phyloP scores from a whole-genome alignment of 1,140 invertebrate genomes.

The Heliconius hermathena region DNA sequence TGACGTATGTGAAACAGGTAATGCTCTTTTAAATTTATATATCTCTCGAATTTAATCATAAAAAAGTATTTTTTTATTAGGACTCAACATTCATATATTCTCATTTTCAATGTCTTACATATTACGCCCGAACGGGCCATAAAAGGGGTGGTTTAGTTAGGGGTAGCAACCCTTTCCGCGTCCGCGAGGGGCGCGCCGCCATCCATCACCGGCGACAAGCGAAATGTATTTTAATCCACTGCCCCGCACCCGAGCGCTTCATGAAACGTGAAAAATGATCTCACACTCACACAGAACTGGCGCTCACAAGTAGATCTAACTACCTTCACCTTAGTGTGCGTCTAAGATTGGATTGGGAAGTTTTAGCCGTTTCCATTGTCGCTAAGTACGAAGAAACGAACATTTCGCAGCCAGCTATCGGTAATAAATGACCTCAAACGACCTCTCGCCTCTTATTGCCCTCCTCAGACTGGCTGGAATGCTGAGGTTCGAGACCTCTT shows the following conservation, averaged over 20 bases:
- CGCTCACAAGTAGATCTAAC: constrained; percentile 36
- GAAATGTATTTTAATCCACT: constrained; percentile 81
- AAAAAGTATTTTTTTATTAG: background rate
- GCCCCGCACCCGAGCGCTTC: constrained; percentile 67
- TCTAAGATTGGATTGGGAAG: constrained; percentile 43
- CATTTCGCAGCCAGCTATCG: constrained; percentile 41
- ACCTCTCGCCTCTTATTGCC: constrained; percentile 35
- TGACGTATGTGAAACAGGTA: too few species aligned
- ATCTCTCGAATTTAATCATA: too few species aligned
- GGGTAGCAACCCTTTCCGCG: constrained; percentile 64
- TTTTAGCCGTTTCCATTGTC: constrained; percentile 44
- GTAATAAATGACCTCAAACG: constrained; percentile 44
- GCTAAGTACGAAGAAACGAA: constrained; percentile 44
- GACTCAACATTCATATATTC: constrained; percentile 32
- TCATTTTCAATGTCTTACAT: constrained; percentile 46
- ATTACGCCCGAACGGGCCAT: constrained; percentile 35
- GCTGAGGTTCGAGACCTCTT: constrained; percentile 22
- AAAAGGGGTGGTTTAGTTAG: constrained; percentile 24
- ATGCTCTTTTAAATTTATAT: too few species aligned
- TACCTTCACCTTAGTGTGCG: constrained; percentile 35
- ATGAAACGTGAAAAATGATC: constrained; percentile 81
- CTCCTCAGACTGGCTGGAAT: constrained; percentile 28
- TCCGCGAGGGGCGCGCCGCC: constrained; percentile 42
- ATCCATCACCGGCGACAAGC: constrained; percentile 73
- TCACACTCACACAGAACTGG: constrained; percentile 48